A percentile compares a stretch with the other conserved stretches of the same genome.
These are phyloP conservation scores for Phalanger gymnotis DNA, from an alignment of 2,797 vertebrate genomes.

Conservation along the genomic window DNA sequence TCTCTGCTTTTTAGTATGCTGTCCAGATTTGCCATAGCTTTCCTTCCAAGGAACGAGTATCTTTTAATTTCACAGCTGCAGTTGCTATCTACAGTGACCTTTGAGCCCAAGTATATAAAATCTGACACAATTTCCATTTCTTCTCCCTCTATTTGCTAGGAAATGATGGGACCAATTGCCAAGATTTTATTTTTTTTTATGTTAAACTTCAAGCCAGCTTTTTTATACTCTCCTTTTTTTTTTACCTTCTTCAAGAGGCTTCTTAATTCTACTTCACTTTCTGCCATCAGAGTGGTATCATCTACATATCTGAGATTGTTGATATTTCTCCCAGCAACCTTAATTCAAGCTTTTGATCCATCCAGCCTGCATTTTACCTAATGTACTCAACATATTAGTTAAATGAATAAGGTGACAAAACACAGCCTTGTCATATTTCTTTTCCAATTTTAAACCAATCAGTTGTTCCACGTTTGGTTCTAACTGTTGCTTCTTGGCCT, in stretches of 20 bases:
- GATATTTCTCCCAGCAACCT: not conserved
- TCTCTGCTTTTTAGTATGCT: not conserved
- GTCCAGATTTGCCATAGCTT: not conserved
- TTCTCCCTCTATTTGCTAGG: not conserved
- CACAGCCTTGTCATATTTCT: not conserved
- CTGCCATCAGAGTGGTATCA: not conserved
- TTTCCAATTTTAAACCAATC: not conserved
- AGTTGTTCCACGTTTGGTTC: not conserved
- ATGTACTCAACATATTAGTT: not conserved
- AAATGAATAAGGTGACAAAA: not conserved
- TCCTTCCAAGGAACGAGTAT: not conserved
- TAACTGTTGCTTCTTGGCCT: not conserved
- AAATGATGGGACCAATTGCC: not conserved
- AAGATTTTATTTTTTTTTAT: not conserved
- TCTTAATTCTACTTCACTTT: not conserved
- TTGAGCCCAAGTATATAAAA: not conserved
- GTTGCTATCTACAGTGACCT: not conserved
- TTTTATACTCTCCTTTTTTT: not conserved
- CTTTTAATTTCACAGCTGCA: not conserved
- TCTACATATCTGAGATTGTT: not conserved
- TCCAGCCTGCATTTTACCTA: not conserved
- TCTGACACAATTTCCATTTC: not conserved
- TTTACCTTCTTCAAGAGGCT: not conserved
- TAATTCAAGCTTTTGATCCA: not conserved
- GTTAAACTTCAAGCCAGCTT: not conserved